A percentile compares a stretch with the other conserved stretches of the same genome.
phyloP scores from a whole-genome alignment of 2,797 vertebrate genomes.

The Thaleichthys pacificus region DNA sequence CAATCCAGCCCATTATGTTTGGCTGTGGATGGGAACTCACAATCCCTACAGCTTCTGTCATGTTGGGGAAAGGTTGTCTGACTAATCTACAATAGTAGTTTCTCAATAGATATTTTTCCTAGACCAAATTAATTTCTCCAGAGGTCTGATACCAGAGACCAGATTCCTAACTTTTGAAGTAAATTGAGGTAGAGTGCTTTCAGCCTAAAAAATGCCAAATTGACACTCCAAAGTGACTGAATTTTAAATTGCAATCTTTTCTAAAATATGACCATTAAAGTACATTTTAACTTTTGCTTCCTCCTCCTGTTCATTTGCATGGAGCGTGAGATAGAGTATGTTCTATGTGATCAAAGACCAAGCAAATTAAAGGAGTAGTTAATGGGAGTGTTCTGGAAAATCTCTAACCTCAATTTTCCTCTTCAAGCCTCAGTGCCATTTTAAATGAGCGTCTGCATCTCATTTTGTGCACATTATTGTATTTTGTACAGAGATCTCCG shows the following conservation, averaged over 20 bases:
- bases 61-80: too few relatives aligned
- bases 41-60: too few relatives aligned
- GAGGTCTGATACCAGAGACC: conserved; percentile 15
- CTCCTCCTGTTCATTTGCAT: conserved; percentile 28
- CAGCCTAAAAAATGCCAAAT: background rate
- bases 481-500: conserved; percentile 40
- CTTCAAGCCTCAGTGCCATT: conserved; percentile 53
- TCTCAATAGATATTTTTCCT: background rate
- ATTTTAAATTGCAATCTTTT: background rate
- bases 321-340: conserved; percentile 17
- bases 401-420: conserved; percentile 46
- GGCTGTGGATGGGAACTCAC: background rate
- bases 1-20: background rate
- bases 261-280: conserved; percentile 7
- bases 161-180: background rate
- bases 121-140: background rate
- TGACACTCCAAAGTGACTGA: background rate
- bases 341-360: conserved; percentile 42
- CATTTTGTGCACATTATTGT: conserved; percentile 53
- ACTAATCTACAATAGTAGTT: too few relatives aligned
- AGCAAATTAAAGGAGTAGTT: conserved; percentile 50
- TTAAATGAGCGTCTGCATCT: conserved; percentile 48
- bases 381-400: conserved; percentile 56
- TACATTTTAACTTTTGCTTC: background rate
- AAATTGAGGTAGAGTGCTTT: conserved; percentile 11